These are phyloP conservation scores for Chelonoidis abingdonii DNA, from an alignment of 2,113 vertebrate species.

Conservation along the genomic window DNA sequence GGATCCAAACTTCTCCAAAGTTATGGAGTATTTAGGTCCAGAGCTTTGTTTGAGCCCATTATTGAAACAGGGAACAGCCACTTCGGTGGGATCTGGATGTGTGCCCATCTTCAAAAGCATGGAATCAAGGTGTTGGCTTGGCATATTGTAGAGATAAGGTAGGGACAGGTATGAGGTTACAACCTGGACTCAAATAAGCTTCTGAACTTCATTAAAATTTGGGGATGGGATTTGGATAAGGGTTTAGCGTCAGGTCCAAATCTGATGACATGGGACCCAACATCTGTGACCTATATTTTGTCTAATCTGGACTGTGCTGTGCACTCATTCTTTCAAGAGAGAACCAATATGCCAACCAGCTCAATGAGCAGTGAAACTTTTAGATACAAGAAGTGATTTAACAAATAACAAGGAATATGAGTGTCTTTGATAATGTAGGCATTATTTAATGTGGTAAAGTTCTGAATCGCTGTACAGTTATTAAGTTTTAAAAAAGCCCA, in stretches of 20 bases:
- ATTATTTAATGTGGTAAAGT: not conserved
- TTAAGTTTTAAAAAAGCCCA: conserved; percentile 66
- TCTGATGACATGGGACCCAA: not conserved
- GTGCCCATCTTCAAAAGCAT: not conserved
- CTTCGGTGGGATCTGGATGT: not conserved
- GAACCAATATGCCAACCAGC: conserved; percentile 23
- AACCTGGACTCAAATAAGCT: conserved; percentile 4
- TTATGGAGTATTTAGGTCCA: not conserved
- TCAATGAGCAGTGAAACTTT: conserved; percentile 12
- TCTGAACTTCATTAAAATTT: conserved; percentile 11
- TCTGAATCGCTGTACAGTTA: conserved; percentile 48
- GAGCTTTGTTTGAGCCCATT: not conserved
- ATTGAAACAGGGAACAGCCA: not conserved
- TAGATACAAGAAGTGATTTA: conserved; percentile 27
- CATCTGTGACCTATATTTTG: not conserved
- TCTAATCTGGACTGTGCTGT: not conserved
- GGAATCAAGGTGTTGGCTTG: not conserved
- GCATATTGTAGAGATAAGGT: not conserved
- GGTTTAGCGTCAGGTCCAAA: conserved; percentile 14
- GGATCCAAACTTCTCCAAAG: not conserved
- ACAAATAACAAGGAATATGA: not conserved
- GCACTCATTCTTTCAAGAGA: not conserved
- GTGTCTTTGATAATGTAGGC: not conserved
- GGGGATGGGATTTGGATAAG: not conserved
- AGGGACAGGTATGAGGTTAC: not conserved